Base-by-base conservation (phyloP, 2,113 vertebrate genomes). In the Ptilonorhynchus violaceus region DNA sequence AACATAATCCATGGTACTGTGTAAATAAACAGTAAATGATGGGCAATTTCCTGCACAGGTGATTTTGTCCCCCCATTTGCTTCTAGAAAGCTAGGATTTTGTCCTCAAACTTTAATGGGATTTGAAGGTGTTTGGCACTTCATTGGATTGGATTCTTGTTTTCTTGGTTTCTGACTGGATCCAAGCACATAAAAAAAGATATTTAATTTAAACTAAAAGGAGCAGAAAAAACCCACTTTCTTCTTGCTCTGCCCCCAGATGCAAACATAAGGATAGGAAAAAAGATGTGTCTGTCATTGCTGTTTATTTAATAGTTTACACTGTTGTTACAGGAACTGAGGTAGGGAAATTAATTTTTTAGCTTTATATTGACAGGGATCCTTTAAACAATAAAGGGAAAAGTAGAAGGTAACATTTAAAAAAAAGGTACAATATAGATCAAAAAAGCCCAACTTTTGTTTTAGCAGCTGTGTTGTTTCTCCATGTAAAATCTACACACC, bases 311-410 rank as follows among this genome's bases (percentile, higher is more conserved):
- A 47, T n/a, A 78, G 49, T 59, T 47, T 52, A 63, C 5, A 20
- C 6, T 37, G 73, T 73, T 91, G 35, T 96, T 85, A 91, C 66
- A 96, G 91, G 77, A 95, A 64, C 59, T n/a, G 72, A 95, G 35
- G 68, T 49, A 93, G 74, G 77, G 70, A 96, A 97, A 95, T 80
- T 56, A 28, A 86, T 89, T 93, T 93, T 95, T 97, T 88, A 92
- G 37, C 56, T 86, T 49, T 93, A 88, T 80, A 68, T 80, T 93
- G 68, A 75, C 41, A 81, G 13, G 72, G 44, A 18, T 95, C 55
- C 77, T 94, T 96, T 82, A 93, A 97, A 83, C 25, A 92, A 92
- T 44, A 96, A 96, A 93, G 68, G 12, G 5, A 93, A 80, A 96
- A 95, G 64, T 75, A 90, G 74, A 95, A 96, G 97, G 96, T 28